A percentile compares a stretch with the other conserved stretches of the same genome.
Evolutionary conservation across 2,797 vertebrate species (phyloP).

Genomic region (Lacerta agilis): DNA sequence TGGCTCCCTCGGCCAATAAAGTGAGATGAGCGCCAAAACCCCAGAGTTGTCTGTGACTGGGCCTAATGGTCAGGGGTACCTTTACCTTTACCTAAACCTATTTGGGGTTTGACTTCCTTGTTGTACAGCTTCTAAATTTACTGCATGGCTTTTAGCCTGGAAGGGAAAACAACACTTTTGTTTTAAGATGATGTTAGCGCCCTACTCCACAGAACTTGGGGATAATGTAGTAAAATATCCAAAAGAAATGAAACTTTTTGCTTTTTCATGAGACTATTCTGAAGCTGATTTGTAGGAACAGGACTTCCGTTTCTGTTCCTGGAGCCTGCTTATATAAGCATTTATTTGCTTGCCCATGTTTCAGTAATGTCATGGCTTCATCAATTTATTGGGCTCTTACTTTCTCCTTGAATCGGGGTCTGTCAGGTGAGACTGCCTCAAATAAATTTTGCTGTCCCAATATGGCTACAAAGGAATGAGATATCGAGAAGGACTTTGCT

Average conservation of each 20-base stretch:
- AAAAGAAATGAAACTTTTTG: not conserved
- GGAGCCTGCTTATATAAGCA: not conserved
- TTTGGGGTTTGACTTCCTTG: not conserved
- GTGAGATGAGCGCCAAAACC: no score
- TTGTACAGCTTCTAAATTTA: not conserved
- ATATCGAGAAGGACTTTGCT: not conserved
- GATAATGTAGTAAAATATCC: not conserved
- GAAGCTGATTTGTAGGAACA: conserved; percentile 6
- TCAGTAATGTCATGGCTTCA: not conserved
- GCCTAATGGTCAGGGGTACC: no score
- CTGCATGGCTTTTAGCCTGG: not conserved
- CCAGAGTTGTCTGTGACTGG: no score
- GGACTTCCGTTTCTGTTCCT: not conserved
- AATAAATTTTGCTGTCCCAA: conserved; percentile 21
- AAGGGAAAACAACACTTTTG: not conserved
- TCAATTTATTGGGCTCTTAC: conserved; percentile 9
- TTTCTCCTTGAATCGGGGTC: conserved; percentile 22
- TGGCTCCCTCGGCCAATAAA: no score
- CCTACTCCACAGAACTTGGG: not conserved
- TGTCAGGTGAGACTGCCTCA: not conserved
- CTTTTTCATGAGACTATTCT: not conserved
- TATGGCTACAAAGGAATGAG: not conserved
- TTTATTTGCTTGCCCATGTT: conserved; percentile 13
- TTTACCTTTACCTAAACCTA: not conserved
- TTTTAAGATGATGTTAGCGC: not conserved